Evolutionary conservation across 2,113 vertebrate genomes (phyloP), one percentile per base, ranked within the genome.

Genomic region (Equus quagga): DNA sequence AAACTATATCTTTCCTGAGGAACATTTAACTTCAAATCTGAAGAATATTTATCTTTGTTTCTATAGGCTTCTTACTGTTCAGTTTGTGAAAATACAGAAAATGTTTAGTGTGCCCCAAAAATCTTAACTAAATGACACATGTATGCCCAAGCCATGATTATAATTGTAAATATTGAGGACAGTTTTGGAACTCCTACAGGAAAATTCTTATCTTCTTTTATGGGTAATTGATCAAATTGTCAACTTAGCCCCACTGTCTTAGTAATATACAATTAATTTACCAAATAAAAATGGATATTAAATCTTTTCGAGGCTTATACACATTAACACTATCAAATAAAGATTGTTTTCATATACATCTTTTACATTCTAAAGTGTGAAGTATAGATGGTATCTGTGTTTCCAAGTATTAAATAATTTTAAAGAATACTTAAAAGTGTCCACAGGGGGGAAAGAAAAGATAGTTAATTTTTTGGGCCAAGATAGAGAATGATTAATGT

Each of bases 21-120:
- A 97, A 87, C 65, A 90, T 90, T 84, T 90, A 60, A 84, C 92
- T 94, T 92, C 84, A 97, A 90, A 95, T 67, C 95, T 91, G 75
- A 97, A 85, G 60, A 97, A 60, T 93, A 93, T 64, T 83, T 97
- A 6, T 80, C 62, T 95, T 96, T 79, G 82, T 73, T 94, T 96
- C 28, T 46, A 41, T 13, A 54, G 49, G 5, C 56, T 97, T 98
- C 85, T 97, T 73, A 12, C 88, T 97, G 14, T 49, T 94, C 90
- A n/a, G 28, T 88, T 89, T 95, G 54, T 84, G 69, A 90, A 94
- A 86, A 80, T 93, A 86, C 23, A 88, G 24, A 95, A 95, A 91
- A 80, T 54, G 28, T 78, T 81, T 67, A 95, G 28, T 64, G 58
- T 54, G 23, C 5, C 23, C 23, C 72, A 19, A 23, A 86, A 90